These are phyloP conservation scores for Grapholita molesta DNA, from an alignment of 1,140 invertebrate genomes.

Conservation along the genomic window DNA sequence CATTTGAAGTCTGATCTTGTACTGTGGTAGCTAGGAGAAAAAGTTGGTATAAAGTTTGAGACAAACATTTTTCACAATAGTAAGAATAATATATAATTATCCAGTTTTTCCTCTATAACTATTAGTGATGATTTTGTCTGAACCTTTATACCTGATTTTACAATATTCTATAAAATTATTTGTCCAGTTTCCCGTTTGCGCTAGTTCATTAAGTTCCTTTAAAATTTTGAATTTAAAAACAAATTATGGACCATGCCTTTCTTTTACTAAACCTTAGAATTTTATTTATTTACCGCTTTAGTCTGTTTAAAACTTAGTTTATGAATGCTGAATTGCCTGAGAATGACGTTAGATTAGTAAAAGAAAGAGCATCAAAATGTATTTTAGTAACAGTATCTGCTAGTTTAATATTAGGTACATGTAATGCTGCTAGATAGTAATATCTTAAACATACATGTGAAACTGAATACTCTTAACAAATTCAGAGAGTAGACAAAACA, in stretches of 20 bases:
- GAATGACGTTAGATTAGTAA: conserved; percentile 16
- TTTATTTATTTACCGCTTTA: conserved; percentile 13
- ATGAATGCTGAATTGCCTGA: not conserved
- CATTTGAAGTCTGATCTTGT: not conserved
- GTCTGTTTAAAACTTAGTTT: not conserved
- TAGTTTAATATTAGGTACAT: not conserved
- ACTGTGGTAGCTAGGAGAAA: conserved; percentile 12
- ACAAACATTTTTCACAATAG: not conserved
- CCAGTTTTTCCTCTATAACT: not conserved
- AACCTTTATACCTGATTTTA: not conserved
- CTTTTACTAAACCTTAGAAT: conserved; percentile 1
- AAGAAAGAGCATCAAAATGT: conserved; percentile 4
- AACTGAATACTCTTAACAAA: too few species aligned
- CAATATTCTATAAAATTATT: not conserved
- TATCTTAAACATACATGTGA: too few species aligned
- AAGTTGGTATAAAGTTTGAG: not conserved
- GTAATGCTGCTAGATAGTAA: too few species aligned
- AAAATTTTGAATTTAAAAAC: too few species aligned
- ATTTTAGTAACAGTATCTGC: conserved; percentile 2
- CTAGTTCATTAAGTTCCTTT: not conserved
- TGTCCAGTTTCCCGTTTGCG: not conserved
- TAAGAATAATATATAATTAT: not conserved
- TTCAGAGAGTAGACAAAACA: too few species aligned
- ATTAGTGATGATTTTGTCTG: not conserved
- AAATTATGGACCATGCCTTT: conserved; percentile 1